Base-by-base conservation (phyloP, 2,888 invertebrate species). In the Noctua janthe region DNA sequence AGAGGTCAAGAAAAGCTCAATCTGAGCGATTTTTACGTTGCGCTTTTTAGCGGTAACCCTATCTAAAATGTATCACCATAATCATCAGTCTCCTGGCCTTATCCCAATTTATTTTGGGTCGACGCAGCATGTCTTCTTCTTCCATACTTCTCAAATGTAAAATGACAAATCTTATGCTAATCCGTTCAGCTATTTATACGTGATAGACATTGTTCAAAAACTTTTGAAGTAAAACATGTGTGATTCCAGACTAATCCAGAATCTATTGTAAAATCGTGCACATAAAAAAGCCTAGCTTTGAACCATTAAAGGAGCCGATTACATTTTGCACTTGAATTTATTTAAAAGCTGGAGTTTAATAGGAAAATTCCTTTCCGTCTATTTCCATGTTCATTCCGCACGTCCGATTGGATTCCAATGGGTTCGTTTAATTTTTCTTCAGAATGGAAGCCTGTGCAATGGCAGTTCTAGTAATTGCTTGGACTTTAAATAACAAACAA, bases 301-400 rank as follows among this genome's bases (percentile, higher is more conserved):
- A 20, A 35, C 23, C 43, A 62, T 49, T 66, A 84, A 73, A 71
- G n/a, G 39, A 69, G 29, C 39, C 11, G 47, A 59, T 74, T 29
- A 77, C 59, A 78, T 78, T 86, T 77, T 70, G 84, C 76, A 85
- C 84, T 89, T 89, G 87, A 90, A 91, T 91, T 91, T 91, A 91
- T 90, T 90, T 90, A 89, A 47, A 69, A 88, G 89, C 89, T 90
- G 85, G 81, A 90, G 89, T 90, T 89, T 90, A 91, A 92, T 91
- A 91, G 87, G 89, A 88, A 91, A 89, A 92, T 88, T 89, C 89
- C 86, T 17, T 86, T 51, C 76, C 82, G 64, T 78, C 72, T 88
- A 89, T 86, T 82, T 83, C 86, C 80, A 83, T 85, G 87, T 83
- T 78, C 80, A 72, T 80, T 78, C 80, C 76, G 80, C 81, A 87